Evolutionary conservation across 2,113 vertebrate species (phyloP).

Genomic region (Suncus etruscus): DNA sequence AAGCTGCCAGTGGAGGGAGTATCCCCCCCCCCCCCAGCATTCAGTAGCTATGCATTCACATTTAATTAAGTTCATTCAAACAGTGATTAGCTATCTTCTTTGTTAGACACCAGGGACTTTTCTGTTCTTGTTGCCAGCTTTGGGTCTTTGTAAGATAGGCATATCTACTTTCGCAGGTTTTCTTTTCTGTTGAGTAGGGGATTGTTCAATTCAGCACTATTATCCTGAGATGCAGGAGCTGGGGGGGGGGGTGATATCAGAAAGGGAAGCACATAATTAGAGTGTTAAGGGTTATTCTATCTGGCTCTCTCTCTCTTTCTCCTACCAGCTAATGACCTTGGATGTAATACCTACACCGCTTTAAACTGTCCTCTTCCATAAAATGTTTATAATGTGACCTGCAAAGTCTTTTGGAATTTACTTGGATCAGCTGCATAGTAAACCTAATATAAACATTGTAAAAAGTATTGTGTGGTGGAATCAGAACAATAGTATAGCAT

Average conservation of each 20-base stretch:
- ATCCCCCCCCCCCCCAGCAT: conserved; percentile 56
- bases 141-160: conserved; percentile 47
- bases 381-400: background rate
- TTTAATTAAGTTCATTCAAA: conserved; percentile 82
- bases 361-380: background rate
- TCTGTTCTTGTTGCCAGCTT: background rate
- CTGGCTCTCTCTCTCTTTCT: background rate
- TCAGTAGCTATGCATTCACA: conserved; percentile 59
- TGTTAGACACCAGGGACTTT: conserved; percentile 58
- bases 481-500: too few relatives aligned
- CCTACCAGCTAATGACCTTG: background rate
- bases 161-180: conserved; percentile 63
- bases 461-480: background rate
- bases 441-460: background rate
- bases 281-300: background rate
- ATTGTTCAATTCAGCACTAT: background rate
- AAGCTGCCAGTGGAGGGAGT: conserved; percentile 22
- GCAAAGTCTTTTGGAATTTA: background rate
- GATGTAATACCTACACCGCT: background rate
- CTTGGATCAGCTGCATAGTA: background rate
- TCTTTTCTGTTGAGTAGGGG: background rate
- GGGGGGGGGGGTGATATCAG: background rate
- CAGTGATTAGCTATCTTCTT: conserved; percentile 68
- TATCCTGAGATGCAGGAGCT: background rate
- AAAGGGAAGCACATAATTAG: conserved; percentile 4